Conservation (phyloP, 2,797 vertebrate species). For the Austrolebias charrua region DNA sequence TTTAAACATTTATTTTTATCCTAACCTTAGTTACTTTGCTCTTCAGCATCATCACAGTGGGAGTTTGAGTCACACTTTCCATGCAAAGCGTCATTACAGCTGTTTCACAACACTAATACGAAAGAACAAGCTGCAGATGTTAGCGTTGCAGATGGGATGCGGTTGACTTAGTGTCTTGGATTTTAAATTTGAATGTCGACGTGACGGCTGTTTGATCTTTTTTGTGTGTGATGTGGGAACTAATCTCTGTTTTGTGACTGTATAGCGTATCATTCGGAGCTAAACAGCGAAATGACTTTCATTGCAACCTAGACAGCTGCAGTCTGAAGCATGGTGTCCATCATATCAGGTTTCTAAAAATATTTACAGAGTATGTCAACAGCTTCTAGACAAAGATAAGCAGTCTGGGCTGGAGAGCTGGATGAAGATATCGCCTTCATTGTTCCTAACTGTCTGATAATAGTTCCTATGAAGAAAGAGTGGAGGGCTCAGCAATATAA, state of each 20-base stretch:
- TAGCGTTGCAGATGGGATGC: not conserved
- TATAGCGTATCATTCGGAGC: slow-evolving; percentile 7
- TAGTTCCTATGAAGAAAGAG: slow-evolving; percentile 14
- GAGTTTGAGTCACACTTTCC: slow-evolving; percentile 17
- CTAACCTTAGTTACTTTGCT: not conserved
- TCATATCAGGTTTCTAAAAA: slow-evolving; percentile 43
- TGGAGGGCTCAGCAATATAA: too few relatives aligned
- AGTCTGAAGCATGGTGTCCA: slow-evolving; percentile 14
- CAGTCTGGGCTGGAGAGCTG: slow-evolving; percentile 21
- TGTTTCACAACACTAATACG: not conserved
- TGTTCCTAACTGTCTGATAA: slow-evolving; percentile 10
- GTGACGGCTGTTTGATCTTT: not conserved
- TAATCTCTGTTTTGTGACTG: not conserved
- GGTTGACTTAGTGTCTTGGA: not conserved
- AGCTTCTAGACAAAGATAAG: slow-evolving; percentile 13
- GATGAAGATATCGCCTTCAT: not conserved
- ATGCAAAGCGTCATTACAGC: not conserved
- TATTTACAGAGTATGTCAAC: slow-evolving; percentile 42
- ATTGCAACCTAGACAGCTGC: slow-evolving; percentile 51
- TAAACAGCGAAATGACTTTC: slow-evolving; percentile 34
- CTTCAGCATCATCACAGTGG: slow-evolving; percentile 1
- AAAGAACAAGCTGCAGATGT: not conserved
- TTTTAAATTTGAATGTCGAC: slow-evolving; percentile 1
- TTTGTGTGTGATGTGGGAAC: not conserved
- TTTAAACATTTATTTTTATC: not conserved